Percentiles rank a stretch among this genome's conserved stretches.
Evolutionary conservation across 2,888 invertebrate species (phyloP).

Genomic region (Acronicta psi): DNA sequence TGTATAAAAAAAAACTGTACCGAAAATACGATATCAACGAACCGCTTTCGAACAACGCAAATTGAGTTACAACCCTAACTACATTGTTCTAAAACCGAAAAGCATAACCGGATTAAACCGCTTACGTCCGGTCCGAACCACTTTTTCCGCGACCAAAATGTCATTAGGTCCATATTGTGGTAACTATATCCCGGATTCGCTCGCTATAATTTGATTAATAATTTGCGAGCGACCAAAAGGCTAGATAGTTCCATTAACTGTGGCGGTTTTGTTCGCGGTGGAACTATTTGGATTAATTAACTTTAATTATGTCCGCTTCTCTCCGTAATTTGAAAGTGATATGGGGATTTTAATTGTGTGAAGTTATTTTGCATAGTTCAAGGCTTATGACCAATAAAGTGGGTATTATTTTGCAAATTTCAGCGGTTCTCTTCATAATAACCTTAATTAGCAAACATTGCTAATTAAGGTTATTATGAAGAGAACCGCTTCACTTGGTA

Average conservation of each 20-base stretch:
- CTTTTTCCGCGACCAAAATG: slow-evolving; percentile 44
- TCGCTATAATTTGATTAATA: slow-evolving; percentile 52
- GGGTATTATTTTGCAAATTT: slow-evolving; percentile 10
- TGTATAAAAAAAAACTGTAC: neutral
- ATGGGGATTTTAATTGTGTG: slow-evolving; percentile 39
- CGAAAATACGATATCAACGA: slow-evolving; percentile 5
- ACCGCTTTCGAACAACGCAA: slow-evolving; percentile 5
- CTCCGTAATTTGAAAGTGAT: slow-evolving; percentile 40
- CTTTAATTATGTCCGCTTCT: slow-evolving; percentile 44
- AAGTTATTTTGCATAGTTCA: slow-evolving; percentile 3
- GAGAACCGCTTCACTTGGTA: too few relatives aligned
- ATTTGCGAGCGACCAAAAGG: slow-evolving; percentile 31
- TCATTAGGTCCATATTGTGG: slow-evolving; percentile 36
- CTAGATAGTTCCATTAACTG: slow-evolving; percentile 42
- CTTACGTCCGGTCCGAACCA: slow-evolving; percentile 26
- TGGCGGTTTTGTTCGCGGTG: slow-evolving; percentile 44
- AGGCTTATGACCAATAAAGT: slow-evolving; percentile 4
- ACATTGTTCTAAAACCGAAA: slow-evolving; percentile 45
- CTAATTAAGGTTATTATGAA: slow-evolving; percentile 5
- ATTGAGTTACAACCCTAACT: slow-evolving; percentile 22
- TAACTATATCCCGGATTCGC: slow-evolving; percentile 15
- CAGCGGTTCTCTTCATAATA: too few relatives aligned
- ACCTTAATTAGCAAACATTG: slow-evolving; percentile 4
- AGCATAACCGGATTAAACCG: slow-evolving; percentile 43
- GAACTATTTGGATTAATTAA: slow-evolving; percentile 43